These are phyloP conservation scores for Tetraodon nigroviridis DNA, from an alignment of 2,113 vertebrate genomes.

Conservation along the genomic window DNA sequence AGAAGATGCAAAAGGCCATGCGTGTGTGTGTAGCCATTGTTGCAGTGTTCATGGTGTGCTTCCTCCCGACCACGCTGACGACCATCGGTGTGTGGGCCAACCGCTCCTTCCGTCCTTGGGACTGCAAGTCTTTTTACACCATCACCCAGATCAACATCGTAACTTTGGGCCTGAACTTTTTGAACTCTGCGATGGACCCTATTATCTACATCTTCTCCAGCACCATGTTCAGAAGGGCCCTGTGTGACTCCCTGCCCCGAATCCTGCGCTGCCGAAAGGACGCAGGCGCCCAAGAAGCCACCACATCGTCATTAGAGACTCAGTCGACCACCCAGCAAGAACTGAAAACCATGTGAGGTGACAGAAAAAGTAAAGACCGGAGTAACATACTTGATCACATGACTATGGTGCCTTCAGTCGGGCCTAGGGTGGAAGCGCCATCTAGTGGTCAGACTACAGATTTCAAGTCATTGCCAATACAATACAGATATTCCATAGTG, in stretches of 20 bases:
- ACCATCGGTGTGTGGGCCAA: slow-evolving; percentile 48
- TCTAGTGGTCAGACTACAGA: too few species aligned
- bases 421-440: too few species aligned
- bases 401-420: too few species aligned
- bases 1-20: slow-evolving; percentile 59
- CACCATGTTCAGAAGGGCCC: slow-evolving; percentile 61
- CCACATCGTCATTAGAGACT: background rate
- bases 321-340: slow-evolving; percentile 46
- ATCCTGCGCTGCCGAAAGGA: slow-evolving; percentile 1
- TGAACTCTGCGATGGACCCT: slow-evolving; percentile 73
- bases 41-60: slow-evolving; percentile 65
- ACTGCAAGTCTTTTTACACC: slow-evolving; percentile 54
- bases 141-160: slow-evolving; percentile 61
- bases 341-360: slow-evolving; percentile 18
- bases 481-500: too few species aligned
- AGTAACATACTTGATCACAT: background rate
- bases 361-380: slow-evolving; percentile 1
- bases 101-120: background rate
- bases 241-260: slow-evolving; percentile 40
- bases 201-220: slow-evolving; percentile 72
- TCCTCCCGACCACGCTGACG: slow-evolving; percentile 65
- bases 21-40: slow-evolving; percentile 58
- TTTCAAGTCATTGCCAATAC: too few species aligned
- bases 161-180: slow-evolving; percentile 69
- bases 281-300: accelerated